Evolutionary conservation across 2,113 vertebrate genomes (phyloP), one percentile per base, ranked within the genome.

Genomic region (Chaetodon trifascialis): DNA sequence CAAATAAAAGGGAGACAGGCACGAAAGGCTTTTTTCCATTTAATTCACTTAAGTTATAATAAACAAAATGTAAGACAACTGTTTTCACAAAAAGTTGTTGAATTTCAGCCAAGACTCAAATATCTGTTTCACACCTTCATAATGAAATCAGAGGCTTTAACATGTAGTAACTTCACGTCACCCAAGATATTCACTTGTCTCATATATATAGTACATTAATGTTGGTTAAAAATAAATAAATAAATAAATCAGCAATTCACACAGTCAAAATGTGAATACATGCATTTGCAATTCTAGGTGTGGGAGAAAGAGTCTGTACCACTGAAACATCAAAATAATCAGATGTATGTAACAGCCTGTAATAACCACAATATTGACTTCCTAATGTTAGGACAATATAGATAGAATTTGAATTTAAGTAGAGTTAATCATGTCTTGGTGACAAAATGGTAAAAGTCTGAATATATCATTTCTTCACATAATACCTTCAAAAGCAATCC

Each of bases 21-120:
- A 15, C 8, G 46, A 74, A 44, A 64, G 0, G 3, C 0, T 55
- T 65, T 72, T 64, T 30, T 56, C 63, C 23, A 1, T 87, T 87
- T 83, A 85, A 77, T 87, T 84, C 23, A 59, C 34, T 63, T 30
- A 70, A 65, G 56, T 23, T 55, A 65, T 42, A 84, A 86, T 71
- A 71, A 79, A 84, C 34, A 64, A 80, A 80, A 77, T 30, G 14
- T 47, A 78, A 65, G 7, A 64, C 23, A 42, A 65, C 55, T 15
- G 21, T 52, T 75, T 54, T 21, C 47, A 76, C 69, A 58, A 78
- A 84, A 65, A n/a, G 10, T 36, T 42, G 17, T 46, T 64, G 3
- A 34, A 25, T 72, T 55, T 69, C 76, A 40, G 25, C 58, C 64
- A 40, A 23, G 40, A 30, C 25, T 40, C 71, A 10, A 60, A 65